Conservation (phyloP, 2,113 vertebrate genomes). For the Nyctibius bracteatus region DNA sequence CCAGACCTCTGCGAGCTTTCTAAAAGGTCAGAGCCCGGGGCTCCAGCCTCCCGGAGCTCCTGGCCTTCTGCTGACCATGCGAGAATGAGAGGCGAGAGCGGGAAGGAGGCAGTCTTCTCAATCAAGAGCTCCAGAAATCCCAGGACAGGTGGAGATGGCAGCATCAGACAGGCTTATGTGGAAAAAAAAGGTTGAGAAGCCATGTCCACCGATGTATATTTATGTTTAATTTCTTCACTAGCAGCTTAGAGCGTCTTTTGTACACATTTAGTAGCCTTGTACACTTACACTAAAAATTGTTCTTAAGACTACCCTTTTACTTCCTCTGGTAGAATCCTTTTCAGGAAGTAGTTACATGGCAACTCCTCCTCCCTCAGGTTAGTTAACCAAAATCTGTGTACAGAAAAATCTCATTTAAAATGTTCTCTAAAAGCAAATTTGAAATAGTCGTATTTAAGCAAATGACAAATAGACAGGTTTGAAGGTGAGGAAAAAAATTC, state of each 20-base stretch:
- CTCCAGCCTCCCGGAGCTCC: not conserved
- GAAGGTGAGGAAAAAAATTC: not conserved
- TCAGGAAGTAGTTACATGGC: not conserved
- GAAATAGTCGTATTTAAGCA: not conserved
- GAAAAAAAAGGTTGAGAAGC: not conserved
- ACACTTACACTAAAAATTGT: not conserved
- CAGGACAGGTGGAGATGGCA: not conserved
- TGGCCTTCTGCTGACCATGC: not conserved
- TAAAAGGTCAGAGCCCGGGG: not conserved
- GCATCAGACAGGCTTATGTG: not conserved
- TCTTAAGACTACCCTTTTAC: not conserved
- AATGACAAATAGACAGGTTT: not conserved
- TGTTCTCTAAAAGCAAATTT: not conserved
- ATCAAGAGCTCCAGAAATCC: not conserved
- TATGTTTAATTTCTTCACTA: not conserved
- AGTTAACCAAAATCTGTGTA: not conserved
- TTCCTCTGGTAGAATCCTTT: not conserved
- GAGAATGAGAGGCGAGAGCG: not conserved
- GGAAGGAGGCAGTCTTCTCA: not conserved
- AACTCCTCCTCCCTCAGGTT: not conserved
- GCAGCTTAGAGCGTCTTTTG: not conserved
- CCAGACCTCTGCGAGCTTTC: not conserved
- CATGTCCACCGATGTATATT: accelerated
- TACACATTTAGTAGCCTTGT: not conserved
- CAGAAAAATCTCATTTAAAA: not conserved